Base-by-base conservation (phyloP, 2,888 invertebrate genomes). In the Notodonta dromedarius region DNA sequence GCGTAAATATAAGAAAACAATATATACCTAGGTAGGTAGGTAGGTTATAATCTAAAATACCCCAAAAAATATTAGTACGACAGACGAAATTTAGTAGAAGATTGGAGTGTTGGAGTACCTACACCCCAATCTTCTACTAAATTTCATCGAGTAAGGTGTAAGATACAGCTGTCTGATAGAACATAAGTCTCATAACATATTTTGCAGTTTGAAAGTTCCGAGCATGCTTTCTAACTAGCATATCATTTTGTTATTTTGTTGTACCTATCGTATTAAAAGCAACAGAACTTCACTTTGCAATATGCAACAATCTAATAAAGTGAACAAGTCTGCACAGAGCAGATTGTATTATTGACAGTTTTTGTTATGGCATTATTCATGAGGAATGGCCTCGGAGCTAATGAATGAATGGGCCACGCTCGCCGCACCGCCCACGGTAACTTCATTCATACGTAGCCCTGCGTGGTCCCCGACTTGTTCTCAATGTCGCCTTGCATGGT, bases 361-460 rank as follows among this genome's bases (percentile, higher is more conserved):
- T 90, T 87, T 86, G 87, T 88, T 89, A 88, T 90, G 86, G 85
- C 87, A 88, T 89, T 88, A 92, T 92, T 91, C 90, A 91, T 90
- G 85, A 90, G 87, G 81, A 85, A 85, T 88, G 90, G 88, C 91
- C 93, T 92, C 87, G 78, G 72, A 88, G 84, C 79, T 91, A 91
- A 90, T 92, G 91, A 91, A 91, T 91, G 91, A 90, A 92, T 85
- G 88, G 87, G 84, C 82, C 78, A 81, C 81, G 83, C 76, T 81
- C 79, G 77, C 78, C 11, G 52, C 79, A 79, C 87, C 87, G 84
- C 89, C 93, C 91, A 93, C 93, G 85, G 74, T 72, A 69, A 76
- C 80, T 90, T 88, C 93, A 93, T 93, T 93, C 93, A 93, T 92
- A 84, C 87, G 76, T 75, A 82, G 86, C 87, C 87, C 88, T 89